Evolutionary conservation across 2,888 invertebrate species (phyloP).

Genomic region (Drosophila kuntzei): DNA sequence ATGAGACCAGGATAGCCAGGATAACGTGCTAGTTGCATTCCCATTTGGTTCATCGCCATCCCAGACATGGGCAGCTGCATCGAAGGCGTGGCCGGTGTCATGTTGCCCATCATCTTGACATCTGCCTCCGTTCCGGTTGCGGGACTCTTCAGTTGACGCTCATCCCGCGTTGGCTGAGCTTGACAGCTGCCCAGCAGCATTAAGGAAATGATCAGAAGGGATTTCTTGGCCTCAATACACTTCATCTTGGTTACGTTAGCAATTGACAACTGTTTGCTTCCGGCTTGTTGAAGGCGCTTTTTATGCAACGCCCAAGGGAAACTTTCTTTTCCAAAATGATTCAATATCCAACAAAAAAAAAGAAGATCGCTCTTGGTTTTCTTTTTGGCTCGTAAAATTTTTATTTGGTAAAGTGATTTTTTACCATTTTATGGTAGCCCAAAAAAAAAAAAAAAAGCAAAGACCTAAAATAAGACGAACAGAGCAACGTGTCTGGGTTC

Average conservation of each 20-base stretch:
- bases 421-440: constrained; percentile 63
- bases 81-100: constrained; percentile 44
- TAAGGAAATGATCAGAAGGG: constrained; percentile 41
- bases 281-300: constrained; percentile 55
- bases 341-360: neutral
- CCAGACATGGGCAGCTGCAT: constrained; percentile 36
- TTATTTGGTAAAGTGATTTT: constrained; percentile 48
- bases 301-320: constrained; percentile 56
- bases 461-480: constrained; percentile 50
- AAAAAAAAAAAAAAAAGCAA: constrained; percentile 10
- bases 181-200: constrained; percentile 40
- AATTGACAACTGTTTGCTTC: constrained; percentile 70
- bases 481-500: constrained; percentile 64
- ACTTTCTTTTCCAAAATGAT: constrained; percentile 69
- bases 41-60: constrained; percentile 53
- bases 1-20: constrained; percentile 54
- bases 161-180: constrained; percentile 50
- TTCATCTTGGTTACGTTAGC: constrained; percentile 58
- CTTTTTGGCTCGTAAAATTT: constrained; percentile 58
- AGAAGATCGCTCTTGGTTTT: constrained; percentile 42
- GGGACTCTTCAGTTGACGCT: constrained; percentile 63
- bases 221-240: constrained; percentile 41
- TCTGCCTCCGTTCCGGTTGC: constrained; percentile 51
- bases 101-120: constrained; percentile 64
- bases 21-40: constrained; percentile 61